Conservation (phyloP, 1,140 invertebrate genomes). For the Papilio polytes region DNA sequence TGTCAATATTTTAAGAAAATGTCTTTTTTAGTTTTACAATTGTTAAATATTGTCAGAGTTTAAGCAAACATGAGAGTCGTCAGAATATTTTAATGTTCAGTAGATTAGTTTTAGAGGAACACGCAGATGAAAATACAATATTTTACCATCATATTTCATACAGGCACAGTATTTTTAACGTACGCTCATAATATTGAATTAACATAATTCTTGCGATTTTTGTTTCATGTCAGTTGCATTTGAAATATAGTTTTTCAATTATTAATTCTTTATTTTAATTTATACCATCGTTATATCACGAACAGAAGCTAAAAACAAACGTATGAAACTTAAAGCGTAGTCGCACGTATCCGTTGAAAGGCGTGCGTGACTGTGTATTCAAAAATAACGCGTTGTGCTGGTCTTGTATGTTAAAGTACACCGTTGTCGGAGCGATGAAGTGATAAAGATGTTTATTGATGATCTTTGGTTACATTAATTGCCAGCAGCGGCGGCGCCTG, state of each 20-base stretch:
- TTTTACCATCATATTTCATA: no score
- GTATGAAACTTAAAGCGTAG: conserved; percentile 46
- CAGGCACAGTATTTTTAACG: no score
- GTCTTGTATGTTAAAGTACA: conserved; percentile 71
- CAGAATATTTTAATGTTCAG: no score
- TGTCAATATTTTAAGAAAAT: not conserved
- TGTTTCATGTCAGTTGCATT: not conserved
- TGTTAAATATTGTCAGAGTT: conserved; percentile 36
- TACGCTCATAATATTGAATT: no score
- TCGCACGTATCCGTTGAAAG: conserved; percentile 58
- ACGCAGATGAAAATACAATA: no score
- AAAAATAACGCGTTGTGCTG: conserved; percentile 67
- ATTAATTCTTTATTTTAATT: conserved; percentile 24
- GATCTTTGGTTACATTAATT: conserved; percentile 81
- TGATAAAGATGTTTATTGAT: conserved; percentile 83
- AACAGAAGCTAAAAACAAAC: conserved; percentile 56
- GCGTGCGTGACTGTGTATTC: conserved; percentile 76
- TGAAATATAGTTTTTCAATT: conserved; percentile 28
- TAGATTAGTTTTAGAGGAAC: no score
- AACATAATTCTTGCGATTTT: not conserved
- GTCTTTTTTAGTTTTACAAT: no score
- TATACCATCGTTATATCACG: conserved; percentile 38
- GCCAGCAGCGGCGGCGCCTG: conserved; percentile 78
- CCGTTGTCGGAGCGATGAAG: conserved; percentile 76
- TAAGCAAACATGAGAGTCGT: not conserved